Base-by-base conservation (phyloP, 2,888 invertebrate genomes). In the Parelbella ahira region DNA sequence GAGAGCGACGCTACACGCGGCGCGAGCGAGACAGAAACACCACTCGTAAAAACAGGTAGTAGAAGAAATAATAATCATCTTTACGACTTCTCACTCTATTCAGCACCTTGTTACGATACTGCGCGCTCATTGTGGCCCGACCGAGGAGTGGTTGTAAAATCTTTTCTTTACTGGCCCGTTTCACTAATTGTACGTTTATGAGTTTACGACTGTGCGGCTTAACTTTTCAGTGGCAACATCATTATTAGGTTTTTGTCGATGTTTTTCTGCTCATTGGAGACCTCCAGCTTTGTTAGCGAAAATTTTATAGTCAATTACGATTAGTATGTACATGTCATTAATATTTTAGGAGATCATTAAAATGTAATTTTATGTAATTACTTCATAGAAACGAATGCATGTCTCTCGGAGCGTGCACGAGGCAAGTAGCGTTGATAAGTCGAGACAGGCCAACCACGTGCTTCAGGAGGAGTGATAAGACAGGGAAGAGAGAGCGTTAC, bases 51-150 rank as follows among this genome's bases (percentile, higher is more conserved):
- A 88, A 88, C 88, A 88, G 88, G 88, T 88, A 88, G 88, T 88
- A 87, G 87, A 86, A 84, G 88, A 88, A 87, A 88, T 88, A 88
- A 88, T 88, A 87, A 88, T 88, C 87, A 88, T 86, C 84, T 88
- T 88, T 88, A 88, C 77, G 86, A 87, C 86, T 88, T 88, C 88
- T 88, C 88, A 88, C 88, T 88, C 88, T 88, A 88, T 88, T 88
- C 86, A 84, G 87, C 87, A 86, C 86, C 86, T 88, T 87, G 86
- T 87, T 86, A 87, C 84, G 84, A 84, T 86, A 84, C 79, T 84
- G 82, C 77, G 79, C 75, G 83, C 82, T 86, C 84, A 86, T 87
- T 87, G 87, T 87, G 72, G 75, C 69, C 76, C 82, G 78, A 71
- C 71, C 73, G 81, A 78, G 68, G 73, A 83, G 81, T 72, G 83